phyloP scores from a whole-genome alignment of 1,140 invertebrate species.

The Vanessa tameamea region DNA sequence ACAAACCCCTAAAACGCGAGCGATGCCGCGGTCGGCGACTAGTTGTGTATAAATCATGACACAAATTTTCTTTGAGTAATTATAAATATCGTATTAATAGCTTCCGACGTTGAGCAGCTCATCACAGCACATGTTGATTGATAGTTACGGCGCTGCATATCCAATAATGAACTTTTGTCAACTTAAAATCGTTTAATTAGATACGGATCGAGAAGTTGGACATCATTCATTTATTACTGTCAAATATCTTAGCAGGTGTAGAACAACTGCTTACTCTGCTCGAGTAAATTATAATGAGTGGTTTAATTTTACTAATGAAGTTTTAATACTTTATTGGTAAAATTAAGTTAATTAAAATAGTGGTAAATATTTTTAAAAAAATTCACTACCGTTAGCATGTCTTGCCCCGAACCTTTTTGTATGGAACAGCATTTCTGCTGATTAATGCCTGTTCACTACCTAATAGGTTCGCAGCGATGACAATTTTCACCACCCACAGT shows the following conservation, averaged over 20 bases:
- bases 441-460: too few species aligned
- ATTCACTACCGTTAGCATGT: too few species aligned
- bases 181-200: constrained; percentile 12
- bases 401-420: too few species aligned
- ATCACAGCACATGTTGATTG: constrained; percentile 16
- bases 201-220: constrained; percentile 5
- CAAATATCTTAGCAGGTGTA: background rate
- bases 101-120: constrained; percentile 12
- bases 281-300: background rate
- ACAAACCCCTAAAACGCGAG: too few species aligned
- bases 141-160: background rate
- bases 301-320: background rate
- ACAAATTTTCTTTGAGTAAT: background rate
- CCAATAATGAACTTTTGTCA: constrained; percentile 10
- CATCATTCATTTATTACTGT: constrained; percentile 10
- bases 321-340: background rate
- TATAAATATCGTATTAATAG: constrained; percentile 14
- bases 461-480: too few species aligned
- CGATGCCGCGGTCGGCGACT: too few species aligned
- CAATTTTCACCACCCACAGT: too few species aligned
- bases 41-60: background rate
- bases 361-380: too few species aligned
- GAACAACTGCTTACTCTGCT: background rate
- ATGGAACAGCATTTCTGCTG: too few species aligned
- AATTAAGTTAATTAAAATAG: too few species aligned